Base-by-base conservation (phyloP, 2,113 vertebrate species). In the Atrichornis clamosus region DNA sequence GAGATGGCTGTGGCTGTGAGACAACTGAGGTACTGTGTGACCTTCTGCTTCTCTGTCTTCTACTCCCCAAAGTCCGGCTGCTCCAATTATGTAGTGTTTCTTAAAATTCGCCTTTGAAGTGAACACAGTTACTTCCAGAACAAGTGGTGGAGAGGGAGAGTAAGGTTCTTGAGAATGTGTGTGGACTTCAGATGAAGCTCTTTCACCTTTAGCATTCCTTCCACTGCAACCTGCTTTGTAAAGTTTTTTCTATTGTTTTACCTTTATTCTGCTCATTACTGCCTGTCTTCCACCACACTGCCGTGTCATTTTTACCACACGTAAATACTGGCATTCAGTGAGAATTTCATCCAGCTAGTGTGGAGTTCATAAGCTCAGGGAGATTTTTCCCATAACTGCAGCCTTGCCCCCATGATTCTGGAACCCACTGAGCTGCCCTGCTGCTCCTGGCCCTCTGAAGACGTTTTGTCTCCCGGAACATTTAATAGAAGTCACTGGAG, bases 41-140 rank as follows among this genome's bases (percentile, higher is more conserved):
- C 82, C 79, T 79, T 80, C 80, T 89, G 50, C 59, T 80, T 88
- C 42, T 33, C 78, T 81, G 47, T 50, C 56, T 90, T 56, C 91
- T 56, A 9, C 63, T 88, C 72, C 72, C 55, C 26, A n/a, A 80
- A 77, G 78, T 77, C 92, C 58, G 81, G 63, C 82, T 90, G 69
- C 69, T 77, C 84, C 59, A 73, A 67, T 91, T 77, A 69, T 3
- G n/a, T 42, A 47, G 53, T 7, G 0, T 93, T 91, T 77, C 87
- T 88, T 92, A 80, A 80, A 84, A 84, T 84, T 91, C 41, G 50
- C 37, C 84, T 96, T 73, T 81, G 91, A 95, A 89, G 41, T 73
- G 81, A 95, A 89, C 44, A 55, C 33, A n/a, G 64, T 72, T 75
- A 56, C 84, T 95, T 89, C 44, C 62, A 82, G 77, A 82, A n/a